These are phyloP conservation scores for Cathartes aura DNA, from an alignment of 2,113 vertebrate genomes.

Conservation along the genomic window DNA sequence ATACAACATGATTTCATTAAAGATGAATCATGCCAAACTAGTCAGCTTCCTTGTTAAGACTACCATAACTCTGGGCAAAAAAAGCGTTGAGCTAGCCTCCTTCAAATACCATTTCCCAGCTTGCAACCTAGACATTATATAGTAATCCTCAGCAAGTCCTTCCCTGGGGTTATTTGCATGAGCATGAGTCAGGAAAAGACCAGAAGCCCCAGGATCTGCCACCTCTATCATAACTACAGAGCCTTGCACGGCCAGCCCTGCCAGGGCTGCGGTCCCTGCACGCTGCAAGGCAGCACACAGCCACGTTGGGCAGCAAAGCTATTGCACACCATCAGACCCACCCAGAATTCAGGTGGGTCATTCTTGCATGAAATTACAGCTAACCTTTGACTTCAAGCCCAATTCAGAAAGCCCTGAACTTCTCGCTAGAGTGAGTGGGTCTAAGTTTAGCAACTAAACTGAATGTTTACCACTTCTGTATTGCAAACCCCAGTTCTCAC, in stretches of 20 bases:
- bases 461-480: neutral
- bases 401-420: neutral
- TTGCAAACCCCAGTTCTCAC: neutral
- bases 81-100: neutral
- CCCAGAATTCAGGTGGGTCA: neutral
- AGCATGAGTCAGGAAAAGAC: neutral
- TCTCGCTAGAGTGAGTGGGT: neutral
- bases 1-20: neutral
- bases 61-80: neutral
- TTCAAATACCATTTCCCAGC: neutral
- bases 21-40: neutral
- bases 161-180: neutral
- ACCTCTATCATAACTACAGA: neutral
- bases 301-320: neutral
- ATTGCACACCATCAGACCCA: neutral
- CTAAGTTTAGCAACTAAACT: neutral
- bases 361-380: neutral
- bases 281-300: neutral
- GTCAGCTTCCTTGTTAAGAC: neutral
- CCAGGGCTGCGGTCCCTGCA: neutral
- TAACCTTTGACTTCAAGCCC: neutral
- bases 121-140: neutral
- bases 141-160: neutral
- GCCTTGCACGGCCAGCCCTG: neutral
- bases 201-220: neutral